Conservation (phyloP, 2,888 invertebrate genomes). For the Leptopilina drosophilae region DNA sequence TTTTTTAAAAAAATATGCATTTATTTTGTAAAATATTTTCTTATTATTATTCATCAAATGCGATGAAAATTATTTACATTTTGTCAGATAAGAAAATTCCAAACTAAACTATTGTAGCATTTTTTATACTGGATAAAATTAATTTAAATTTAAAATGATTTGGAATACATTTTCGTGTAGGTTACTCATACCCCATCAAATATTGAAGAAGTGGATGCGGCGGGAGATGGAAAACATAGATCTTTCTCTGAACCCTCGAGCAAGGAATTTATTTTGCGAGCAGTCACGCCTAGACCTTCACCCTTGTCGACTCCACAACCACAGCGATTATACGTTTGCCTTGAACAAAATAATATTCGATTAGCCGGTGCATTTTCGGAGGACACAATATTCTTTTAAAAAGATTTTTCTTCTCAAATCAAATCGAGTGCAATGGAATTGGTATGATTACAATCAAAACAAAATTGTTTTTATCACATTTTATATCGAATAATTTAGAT, state of each 20-base stretch:
- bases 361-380: constrained; percentile 89
- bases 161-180: constrained; percentile 69
- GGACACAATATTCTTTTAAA: constrained; percentile 83
- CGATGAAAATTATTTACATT: not conserved
- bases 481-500: not conserved
- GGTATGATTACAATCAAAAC: not conserved
- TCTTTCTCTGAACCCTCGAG: constrained; percentile 80
- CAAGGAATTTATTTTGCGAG: constrained; percentile 83
- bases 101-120: not conserved
- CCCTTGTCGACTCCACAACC: constrained; percentile 81
- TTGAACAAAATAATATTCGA: constrained; percentile 84
- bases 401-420: not conserved
- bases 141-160: constrained; percentile 16
- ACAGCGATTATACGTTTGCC: constrained; percentile 84
- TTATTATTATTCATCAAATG: not conserved
- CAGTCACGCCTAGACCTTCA: constrained; percentile 80
- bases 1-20: no score
- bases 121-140: not conserved
- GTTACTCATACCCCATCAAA: constrained; percentile 78
- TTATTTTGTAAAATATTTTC: no score
- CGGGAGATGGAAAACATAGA: constrained; percentile 66
- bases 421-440: not conserved
- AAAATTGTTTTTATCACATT: not conserved
- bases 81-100: not conserved
- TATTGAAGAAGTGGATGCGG: constrained; percentile 69